Evolutionary conservation across 92 coral and sea anemone genomes (phyloP).

Genomic region (Heteractis magnifica): DNA sequence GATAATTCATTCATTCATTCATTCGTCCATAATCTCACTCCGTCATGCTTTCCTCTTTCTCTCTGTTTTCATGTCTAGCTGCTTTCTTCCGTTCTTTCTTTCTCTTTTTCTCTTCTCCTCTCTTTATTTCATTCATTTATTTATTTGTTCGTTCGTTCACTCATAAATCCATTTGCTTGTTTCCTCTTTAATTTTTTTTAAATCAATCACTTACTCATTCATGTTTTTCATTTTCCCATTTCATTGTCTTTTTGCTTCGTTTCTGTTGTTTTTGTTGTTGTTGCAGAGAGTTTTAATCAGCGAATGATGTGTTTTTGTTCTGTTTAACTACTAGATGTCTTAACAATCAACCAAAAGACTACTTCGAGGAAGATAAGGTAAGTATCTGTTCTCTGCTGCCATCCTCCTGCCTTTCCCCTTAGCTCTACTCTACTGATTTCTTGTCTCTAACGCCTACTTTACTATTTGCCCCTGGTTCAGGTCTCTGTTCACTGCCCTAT

Average conservation of each 20-base stretch:
- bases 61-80: neutral
- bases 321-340: conserved; percentile 59
- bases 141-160: neutral
- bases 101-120: neutral
- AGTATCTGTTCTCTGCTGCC: neutral
- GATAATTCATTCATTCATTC: neutral
- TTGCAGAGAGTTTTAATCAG: neutral
- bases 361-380: conserved; percentile 80
- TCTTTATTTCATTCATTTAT: neutral
- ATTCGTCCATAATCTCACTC: neutral
- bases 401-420: neutral
- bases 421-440: neutral
- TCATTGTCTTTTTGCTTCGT: neutral
- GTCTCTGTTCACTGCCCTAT: neutral
- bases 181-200: too few species aligned
- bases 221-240: neutral
- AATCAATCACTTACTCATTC: neutral
- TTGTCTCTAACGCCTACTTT: neutral
- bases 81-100: neutral
- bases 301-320: neutral
- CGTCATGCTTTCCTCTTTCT: neutral
- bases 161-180: too few species aligned
- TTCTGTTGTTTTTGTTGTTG: neutral
- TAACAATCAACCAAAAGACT: conserved; percentile 80
- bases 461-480: neutral